Conservation (phyloP, 2,888 invertebrate genomes). For the Hoplodrina ambigua region DNA sequence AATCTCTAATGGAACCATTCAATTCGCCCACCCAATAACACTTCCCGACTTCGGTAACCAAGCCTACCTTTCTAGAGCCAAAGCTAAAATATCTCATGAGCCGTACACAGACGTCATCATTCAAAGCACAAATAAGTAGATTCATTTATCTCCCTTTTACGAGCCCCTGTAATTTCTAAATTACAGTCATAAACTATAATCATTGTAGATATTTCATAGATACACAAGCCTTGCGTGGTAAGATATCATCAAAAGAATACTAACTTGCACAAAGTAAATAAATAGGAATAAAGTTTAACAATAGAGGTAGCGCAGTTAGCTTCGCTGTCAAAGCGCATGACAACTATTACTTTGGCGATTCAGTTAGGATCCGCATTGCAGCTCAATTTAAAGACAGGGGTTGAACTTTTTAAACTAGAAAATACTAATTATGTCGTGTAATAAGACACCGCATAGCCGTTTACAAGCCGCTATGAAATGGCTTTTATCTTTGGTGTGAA, state of each 20-base stretch:
- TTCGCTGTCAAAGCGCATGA: constrained; percentile 19
- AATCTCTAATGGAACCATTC: no score
- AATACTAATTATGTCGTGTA: neutral
- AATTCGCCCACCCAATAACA: no score
- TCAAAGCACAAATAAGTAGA: neutral
- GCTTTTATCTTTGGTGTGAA: no score
- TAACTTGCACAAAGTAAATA: constrained; percentile 15
- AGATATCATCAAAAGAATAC: constrained; percentile 12
- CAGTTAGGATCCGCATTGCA: constrained; percentile 34
- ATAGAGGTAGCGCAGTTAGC: neutral
- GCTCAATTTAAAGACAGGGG: constrained; percentile 1
- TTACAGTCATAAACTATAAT: constrained; percentile 5
- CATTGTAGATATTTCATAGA: neutral
- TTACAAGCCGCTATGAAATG: no score
- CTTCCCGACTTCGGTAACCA: no score
- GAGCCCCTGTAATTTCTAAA: neutral
- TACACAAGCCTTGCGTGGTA: constrained; percentile 29
- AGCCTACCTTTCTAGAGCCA: no score
- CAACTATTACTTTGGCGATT: constrained; percentile 21
- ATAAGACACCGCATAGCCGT: no score
- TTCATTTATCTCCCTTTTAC: neutral
- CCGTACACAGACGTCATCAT: no score
- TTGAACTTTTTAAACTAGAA: constrained; percentile 15
- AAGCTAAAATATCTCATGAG: no score
- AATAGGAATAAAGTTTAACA: constrained; percentile 25